These are phyloP conservation scores for Oppia nitens DNA, from an alignment of 1,140 invertebrate species.

Conservation along the genomic window DNA sequence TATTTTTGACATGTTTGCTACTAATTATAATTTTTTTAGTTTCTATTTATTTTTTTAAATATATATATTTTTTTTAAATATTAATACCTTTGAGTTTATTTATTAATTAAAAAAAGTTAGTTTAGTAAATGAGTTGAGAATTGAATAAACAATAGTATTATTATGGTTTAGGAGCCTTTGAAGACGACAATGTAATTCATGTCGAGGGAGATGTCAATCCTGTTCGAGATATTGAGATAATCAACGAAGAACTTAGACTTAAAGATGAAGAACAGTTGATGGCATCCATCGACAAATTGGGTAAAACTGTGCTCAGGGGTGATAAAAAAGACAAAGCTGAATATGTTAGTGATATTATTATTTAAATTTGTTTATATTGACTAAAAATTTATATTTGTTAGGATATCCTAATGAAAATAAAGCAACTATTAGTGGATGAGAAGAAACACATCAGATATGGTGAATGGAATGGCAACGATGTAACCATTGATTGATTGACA, in stretches of 20 bases:
- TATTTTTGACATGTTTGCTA: no score
- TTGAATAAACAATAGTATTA: background rate
- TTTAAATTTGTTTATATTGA: background rate
- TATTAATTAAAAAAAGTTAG: background rate
- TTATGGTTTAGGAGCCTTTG: constrained; percentile 65
- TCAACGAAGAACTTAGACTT: constrained; percentile 78
- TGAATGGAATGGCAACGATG: constrained; percentile 83
- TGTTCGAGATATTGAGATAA: constrained; percentile 87
- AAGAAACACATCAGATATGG: constrained; percentile 82
- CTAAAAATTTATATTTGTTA: constrained; percentile 32
- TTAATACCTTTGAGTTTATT: background rate
- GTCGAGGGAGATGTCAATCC: constrained; percentile 97
- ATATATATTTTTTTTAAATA: background rate
- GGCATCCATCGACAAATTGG: constrained; percentile 64
- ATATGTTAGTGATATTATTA: constrained; percentile 48
- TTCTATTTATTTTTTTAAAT: background rate
- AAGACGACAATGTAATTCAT: constrained; percentile 94
- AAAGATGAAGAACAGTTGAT: constrained; percentile 81
- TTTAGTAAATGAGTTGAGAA: background rate
- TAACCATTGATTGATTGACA: constrained; percentile 35
- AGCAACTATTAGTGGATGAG: constrained; percentile 62
- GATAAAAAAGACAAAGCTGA: constrained; percentile 93
- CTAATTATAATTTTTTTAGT: no score
- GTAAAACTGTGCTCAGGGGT: constrained; percentile 65
- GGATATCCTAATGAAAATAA: constrained; percentile 74